These are phyloP conservation scores for Pseudorasbora parva DNA, from an alignment of 2,113 vertebrate genomes.

Conservation along the genomic window DNA sequence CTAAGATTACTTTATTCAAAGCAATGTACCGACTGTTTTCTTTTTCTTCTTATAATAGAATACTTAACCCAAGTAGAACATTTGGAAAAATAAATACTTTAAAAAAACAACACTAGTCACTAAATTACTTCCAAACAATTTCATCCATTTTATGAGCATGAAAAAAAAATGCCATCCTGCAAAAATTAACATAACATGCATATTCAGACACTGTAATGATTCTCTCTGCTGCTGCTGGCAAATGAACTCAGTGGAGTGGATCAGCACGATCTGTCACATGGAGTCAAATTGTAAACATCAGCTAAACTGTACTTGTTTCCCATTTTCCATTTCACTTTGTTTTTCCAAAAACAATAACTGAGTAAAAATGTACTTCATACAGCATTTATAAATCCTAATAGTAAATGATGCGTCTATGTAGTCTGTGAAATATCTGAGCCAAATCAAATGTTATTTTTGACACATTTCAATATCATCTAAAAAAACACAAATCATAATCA, in stretches of 20 bases:
- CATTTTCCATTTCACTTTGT: constrained; percentile 12
- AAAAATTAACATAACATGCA: constrained; percentile 41
- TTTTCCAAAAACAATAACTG: neutral
- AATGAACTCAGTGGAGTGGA: constrained; percentile 15
- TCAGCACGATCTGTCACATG: constrained; percentile 40
- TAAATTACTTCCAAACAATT: constrained; percentile 43
- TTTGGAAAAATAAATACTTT: neutral
- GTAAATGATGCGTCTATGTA: neutral
- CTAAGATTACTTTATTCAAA: neutral
- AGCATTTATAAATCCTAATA: neutral
- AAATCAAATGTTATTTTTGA: neutral
- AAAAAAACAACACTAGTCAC: neutral
- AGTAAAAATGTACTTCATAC: neutral
- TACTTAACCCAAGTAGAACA: neutral
- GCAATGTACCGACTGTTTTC: neutral
- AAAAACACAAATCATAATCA: constrained; percentile 11
- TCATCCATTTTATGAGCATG: constrained; percentile 21
- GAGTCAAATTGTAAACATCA: constrained; percentile 44
- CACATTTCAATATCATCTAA: neutral
- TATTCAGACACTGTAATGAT: constrained; percentile 31
- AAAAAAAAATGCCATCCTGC: constrained; percentile 13
- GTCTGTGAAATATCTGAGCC: neutral
- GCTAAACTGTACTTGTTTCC: constrained; percentile 21
- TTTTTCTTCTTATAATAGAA: neutral
- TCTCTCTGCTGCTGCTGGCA: constrained; percentile 23